Percentiles rank a stretch among this genome's conserved stretches.
phyloP scores from a whole-genome alignment of 2,888 invertebrate genomes.

The Diarsia rubi region DNA sequence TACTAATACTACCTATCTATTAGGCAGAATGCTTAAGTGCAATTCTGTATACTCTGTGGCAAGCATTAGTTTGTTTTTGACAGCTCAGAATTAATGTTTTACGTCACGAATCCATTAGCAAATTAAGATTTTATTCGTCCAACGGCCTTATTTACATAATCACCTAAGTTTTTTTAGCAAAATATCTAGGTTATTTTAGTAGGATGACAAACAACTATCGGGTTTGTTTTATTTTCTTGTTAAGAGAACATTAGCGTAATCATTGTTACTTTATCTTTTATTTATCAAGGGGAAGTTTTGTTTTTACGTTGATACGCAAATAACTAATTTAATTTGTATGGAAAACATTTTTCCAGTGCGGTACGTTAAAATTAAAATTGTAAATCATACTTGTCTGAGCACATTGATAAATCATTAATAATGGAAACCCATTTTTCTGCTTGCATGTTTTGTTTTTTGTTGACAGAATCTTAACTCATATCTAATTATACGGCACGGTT shows the following conservation, averaged over 20 bases:
- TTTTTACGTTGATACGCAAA: conserved; percentile 7
- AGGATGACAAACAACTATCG: conserved; percentile 18
- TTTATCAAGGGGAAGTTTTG: conserved; percentile 20
- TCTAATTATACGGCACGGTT: no score
- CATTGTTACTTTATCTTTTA: conserved; percentile 27
- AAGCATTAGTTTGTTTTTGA: conserved; percentile 54
- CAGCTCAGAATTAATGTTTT: conserved; percentile 57
- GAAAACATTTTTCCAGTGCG: conserved; percentile 1
- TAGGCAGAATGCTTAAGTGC: conserved; percentile 18
- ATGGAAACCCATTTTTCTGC: background rate
- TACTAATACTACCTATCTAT: background rate
- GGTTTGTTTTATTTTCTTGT: conserved; percentile 29
- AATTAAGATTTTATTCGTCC: conserved; percentile 59
- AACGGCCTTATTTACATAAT: conserved; percentile 50
- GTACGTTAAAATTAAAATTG: background rate
- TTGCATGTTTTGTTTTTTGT: background rate
- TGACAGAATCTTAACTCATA: background rate
- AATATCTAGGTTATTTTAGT: conserved; percentile 8
- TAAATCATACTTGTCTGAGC: no score
- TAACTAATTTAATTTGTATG: conserved; percentile 1
- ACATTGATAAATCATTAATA: background rate
- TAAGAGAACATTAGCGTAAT: conserved; percentile 33
- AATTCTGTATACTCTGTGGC: conserved; percentile 46
- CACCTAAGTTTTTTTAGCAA: conserved; percentile 30
- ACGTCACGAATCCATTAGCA: conserved; percentile 61